Base-by-base conservation (phyloP, 2,888 invertebrate genomes). In the Pammene aurita region DNA sequence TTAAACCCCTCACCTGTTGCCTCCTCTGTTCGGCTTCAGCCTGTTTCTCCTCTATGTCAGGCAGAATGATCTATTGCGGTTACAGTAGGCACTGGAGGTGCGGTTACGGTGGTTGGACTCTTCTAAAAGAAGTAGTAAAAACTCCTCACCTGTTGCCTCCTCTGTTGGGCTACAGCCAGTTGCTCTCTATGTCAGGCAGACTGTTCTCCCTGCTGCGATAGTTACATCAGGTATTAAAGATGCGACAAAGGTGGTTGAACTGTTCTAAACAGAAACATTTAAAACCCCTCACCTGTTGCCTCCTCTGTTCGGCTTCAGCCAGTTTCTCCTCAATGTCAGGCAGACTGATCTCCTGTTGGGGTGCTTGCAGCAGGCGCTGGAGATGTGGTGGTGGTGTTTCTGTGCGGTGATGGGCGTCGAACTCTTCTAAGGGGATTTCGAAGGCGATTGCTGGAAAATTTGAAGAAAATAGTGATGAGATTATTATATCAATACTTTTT, bases 1-100 rank as follows among this genome's bases (percentile, higher is more conserved):
- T 7, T 16, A 18, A 5, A 2, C n/a, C 14, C 65, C 75, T 78
- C 76, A 92, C 92, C 88, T 94, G 93, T 75, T 93, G 93, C 68
- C 96, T 93, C 71, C 96, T 92, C 72, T 93, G 93, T 77, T 96
- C 96, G 0, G 96, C 96, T 71, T 95, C 95, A 16, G 95, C 95
- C 72, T 96, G 87, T 78, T 95, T 96, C 78, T 95, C 95, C 77
- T 95, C 94, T 42, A 96, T 92, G 71, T 95, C 94, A 34, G 95
- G 94, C 50, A 95, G 84, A 44, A 93, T 0, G n/a, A n/a, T n/a
- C n/a, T 93, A 84, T 61, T 91, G 90, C 5, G 94, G 94, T 72
- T 95, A 95, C 76, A 96, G 93, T 54, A 96, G 83, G 71, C 95
- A 88, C 79, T 95, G 95, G 48, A 96, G 86, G 69, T 95, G 93